A percentile compares a stretch with the other conserved stretches of the same genome.
phyloP scores from a whole-genome alignment of 35 echinoderm and acorn worm species.

The Chiridota heheva region DNA sequence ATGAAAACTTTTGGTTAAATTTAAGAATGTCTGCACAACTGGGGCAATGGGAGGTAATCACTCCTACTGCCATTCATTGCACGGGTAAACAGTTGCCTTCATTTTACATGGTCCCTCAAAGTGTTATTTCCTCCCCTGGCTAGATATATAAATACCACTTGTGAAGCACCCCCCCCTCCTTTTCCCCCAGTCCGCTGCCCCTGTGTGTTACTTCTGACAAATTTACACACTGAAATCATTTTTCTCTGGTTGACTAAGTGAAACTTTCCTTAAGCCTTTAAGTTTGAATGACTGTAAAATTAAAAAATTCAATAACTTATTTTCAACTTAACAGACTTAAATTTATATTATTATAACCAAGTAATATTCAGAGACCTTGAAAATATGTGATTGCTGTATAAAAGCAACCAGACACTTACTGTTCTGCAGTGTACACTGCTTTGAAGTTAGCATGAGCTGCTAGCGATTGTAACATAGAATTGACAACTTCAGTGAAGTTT shows the following conservation, averaged over 20 bases:
- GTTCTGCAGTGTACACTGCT: slow-evolving; percentile 66
- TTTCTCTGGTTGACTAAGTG: neutral
- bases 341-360: neutral
- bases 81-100: neutral
- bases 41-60: neutral
- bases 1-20: neutral
- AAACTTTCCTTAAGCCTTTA: neutral
- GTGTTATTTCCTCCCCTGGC: no score
- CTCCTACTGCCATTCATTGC: neutral
- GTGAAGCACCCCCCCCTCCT: no score
- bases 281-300: neutral
- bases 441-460: slow-evolving; percentile 57
- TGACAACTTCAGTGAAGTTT: slow-evolving; percentile 58
- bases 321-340: neutral
- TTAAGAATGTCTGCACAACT: neutral
- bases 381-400: neutral
- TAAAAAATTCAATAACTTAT: neutral
- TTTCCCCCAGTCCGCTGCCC: no score
- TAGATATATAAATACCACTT: no score
- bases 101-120: neutral
- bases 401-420: slow-evolving; percentile 57
- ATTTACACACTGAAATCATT: no score
- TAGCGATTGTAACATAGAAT: slow-evolving; percentile 81
- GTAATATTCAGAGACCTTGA: neutral
- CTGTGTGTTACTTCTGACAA: no score